Percentiles rank a stretch among this genome's conserved stretches.
Evolutionary conservation across 2,797 vertebrate genomes (phyloP).

Genomic region (Sebastes umbrosus): DNA sequence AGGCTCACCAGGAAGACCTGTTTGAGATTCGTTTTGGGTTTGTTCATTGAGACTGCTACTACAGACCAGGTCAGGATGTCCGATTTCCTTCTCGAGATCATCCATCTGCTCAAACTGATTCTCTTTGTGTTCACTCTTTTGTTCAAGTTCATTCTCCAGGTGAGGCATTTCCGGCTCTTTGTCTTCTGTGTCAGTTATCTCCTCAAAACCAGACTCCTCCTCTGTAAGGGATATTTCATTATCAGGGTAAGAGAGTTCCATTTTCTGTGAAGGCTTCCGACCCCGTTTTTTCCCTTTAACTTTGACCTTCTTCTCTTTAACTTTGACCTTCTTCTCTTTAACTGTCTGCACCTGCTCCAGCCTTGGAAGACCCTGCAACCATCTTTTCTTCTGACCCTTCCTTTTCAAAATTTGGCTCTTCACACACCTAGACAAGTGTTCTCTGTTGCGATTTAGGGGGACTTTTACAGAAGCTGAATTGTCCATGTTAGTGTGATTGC

Average conservation of each 20-base stretch:
- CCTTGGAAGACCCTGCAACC: constrained; percentile 74
- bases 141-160: constrained; percentile 20
- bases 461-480: constrained; percentile 56
- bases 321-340: constrained; percentile 44
- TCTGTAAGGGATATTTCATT: constrained; percentile 73
- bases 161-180: constrained; percentile 21
- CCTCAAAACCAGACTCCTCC: constrained; percentile 27
- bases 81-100: constrained; percentile 24
- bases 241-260: constrained; percentile 81
- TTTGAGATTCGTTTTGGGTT: neutral
- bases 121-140: neutral
- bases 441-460: constrained; percentile 72
- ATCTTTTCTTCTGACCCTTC: constrained; percentile 79
- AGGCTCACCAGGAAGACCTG: neutral
- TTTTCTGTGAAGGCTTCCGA: constrained; percentile 61
- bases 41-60: neutral
- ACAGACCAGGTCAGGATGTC: neutral
- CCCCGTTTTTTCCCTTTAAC: constrained; percentile 61
- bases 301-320: constrained; percentile 50
- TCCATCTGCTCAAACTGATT: neutral
- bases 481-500: constrained; percentile 49
- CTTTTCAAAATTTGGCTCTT: constrained; percentile 82
- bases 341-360: constrained; percentile 50
- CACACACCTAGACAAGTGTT: constrained; percentile 78
- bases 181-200: constrained; percentile 11